A percentile compares a stretch with the other conserved stretches of the same genome.
Conservation (phyloP, 2,797 vertebrate species). For the Sebastes steindachneri region DNA sequence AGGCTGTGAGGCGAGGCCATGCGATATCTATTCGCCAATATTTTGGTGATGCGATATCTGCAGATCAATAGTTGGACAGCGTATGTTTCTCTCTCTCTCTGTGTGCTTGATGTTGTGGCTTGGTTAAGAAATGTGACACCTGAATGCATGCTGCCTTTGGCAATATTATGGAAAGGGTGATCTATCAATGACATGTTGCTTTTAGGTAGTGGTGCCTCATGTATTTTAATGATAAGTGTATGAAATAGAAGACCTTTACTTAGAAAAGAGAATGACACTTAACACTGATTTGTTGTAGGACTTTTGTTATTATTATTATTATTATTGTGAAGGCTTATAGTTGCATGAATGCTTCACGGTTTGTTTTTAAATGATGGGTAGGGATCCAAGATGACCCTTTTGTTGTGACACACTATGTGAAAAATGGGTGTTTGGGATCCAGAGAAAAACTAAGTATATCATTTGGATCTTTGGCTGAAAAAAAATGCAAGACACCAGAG, state of each 20-base stretch:
- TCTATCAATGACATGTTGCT: constrained; percentile 54
- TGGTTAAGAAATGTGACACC: constrained; percentile 54
- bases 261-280: neutral
- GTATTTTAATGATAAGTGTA: constrained; percentile 24
- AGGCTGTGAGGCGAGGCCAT: constrained; percentile 54
- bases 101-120: constrained; percentile 28
- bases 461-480: neutral
- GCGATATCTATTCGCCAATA: constrained; percentile 63
- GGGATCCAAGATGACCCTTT: neutral
- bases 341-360: constrained; percentile 4
- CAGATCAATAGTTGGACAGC: constrained; percentile 64
- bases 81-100: constrained; percentile 40
- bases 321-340: neutral
- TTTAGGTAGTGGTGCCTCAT: constrained; percentile 21
- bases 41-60: constrained; percentile 63
- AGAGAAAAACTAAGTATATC: neutral
- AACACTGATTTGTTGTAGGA: neutral
- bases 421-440: neutral
- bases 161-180: constrained; percentile 32
- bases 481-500: neutral
- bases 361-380: constrained; percentile 1
- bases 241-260: constrained; percentile 23
- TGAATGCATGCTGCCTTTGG: constrained; percentile 43
- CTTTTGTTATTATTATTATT: neutral
- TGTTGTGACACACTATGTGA: neutral